Conservation (phyloP, 2,797 vertebrate genomes). For the Tapirus indicus region DNA sequence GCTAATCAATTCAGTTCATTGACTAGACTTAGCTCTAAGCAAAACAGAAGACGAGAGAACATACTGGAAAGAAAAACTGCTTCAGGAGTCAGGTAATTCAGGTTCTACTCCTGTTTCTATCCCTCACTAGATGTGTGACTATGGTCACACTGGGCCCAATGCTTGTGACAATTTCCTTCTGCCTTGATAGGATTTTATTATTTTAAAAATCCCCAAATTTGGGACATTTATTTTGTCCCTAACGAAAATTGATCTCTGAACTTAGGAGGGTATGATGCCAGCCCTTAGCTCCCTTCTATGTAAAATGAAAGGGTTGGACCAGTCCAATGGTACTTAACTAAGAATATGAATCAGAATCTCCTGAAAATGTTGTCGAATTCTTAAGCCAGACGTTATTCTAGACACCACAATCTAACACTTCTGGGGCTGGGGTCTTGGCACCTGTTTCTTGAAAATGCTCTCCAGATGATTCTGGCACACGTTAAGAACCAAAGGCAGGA, state of each 20-base stretch:
- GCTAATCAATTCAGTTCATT: not conserved
- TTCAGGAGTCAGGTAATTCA: not conserved
- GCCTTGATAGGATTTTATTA: not conserved
- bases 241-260: conserved; percentile 52
- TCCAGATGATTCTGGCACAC: not conserved
- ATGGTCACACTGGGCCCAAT: not conserved
- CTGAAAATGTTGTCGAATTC: not conserved
- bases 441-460: not conserved
- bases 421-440: not conserved
- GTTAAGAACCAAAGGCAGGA: not conserved
- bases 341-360: not conserved
- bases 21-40: not conserved
- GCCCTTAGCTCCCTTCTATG: conserved; percentile 45
- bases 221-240: not conserved
- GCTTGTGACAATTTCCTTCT: not conserved
- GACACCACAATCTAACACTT: too few relatives aligned
- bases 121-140: not conserved
- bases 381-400: not conserved
- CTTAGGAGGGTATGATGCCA: conserved; percentile 78
- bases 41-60: not conserved
- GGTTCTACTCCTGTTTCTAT: not conserved
- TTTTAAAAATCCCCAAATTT: conserved; percentile 2
- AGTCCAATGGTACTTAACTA: not conserved
- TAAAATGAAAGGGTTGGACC: not conserved
- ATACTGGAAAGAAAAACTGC: not conserved